phyloP scores from a whole-genome alignment of 1,140 invertebrate genomes.

The Pachypeltis micranthus region DNA sequence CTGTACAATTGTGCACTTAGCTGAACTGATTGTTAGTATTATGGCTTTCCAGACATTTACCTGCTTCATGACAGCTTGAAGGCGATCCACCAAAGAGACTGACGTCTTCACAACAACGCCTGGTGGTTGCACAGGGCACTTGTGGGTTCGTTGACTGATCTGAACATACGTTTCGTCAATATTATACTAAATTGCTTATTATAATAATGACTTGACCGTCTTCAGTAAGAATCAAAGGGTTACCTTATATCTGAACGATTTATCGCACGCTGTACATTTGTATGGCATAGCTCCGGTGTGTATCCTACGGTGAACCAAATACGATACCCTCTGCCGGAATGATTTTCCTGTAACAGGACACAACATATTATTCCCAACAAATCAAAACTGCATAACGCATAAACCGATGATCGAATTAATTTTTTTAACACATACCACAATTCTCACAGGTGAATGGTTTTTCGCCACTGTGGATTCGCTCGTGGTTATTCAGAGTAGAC shows the following conservation, averaged over 20 bases:
- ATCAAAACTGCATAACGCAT: not conserved
- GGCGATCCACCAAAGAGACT: conserved; percentile 34
- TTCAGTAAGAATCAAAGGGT: not conserved
- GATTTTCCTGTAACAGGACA: conserved; percentile 54
- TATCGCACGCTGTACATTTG: conserved; percentile 65
- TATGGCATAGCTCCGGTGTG: conserved; percentile 75
- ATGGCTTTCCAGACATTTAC: no score
- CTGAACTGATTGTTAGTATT: no score
- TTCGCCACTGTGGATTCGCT: conserved; percentile 77
- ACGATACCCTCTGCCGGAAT: conserved; percentile 73
- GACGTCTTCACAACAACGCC: conserved; percentile 33
- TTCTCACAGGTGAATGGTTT: conserved; percentile 84
- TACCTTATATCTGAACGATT: conserved; percentile 74
- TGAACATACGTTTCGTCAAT: conserved; percentile 28
- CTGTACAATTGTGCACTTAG: no score
- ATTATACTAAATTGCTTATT: conserved; percentile 2
- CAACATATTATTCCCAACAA: conserved; percentile 4
- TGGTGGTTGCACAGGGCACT: conserved; percentile 50
- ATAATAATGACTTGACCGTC: conserved; percentile 11
- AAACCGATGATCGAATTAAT: conserved; percentile 1
- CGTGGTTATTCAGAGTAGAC: conserved; percentile 79
- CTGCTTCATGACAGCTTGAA: conserved; percentile 39
- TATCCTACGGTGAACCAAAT: conserved; percentile 70
- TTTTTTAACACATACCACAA: conserved; percentile 50
- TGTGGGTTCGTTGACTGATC: conserved; percentile 68